Base-by-base conservation (phyloP, 2,888 invertebrate species). In the Luffia ferchaultella region DNA sequence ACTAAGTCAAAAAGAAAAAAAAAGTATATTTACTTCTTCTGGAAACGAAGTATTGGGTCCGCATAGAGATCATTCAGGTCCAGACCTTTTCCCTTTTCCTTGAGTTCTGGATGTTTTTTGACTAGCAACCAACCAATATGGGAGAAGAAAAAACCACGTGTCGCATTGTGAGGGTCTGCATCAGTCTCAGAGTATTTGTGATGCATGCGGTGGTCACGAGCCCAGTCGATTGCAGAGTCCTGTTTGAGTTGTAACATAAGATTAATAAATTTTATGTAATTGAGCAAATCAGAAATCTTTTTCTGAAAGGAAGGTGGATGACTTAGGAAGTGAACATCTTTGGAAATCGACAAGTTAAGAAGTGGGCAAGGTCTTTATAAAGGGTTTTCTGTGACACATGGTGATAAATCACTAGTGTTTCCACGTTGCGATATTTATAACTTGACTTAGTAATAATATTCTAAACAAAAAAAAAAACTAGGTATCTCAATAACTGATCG, bases 51-150 rank as follows among this genome's bases (percentile, higher is more conserved):
- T 42, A 97, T 85, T 5, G 91, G 92, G 70, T 97, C 97, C 20
- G 79, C 79, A 60, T 86, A 85, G 44, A 98, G 86, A 70, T 98
- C 97, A 45, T 89, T 90, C 63, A 96, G 64, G 68, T 97, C 96
- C 49, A 97, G 88, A 44, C 89, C 88, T 63, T 92, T 90, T 53
- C 97, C 97, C 67, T 95, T 96, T 48, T 86, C 87, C 62, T 89
- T 93, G 53, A 98, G 95, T 61, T 95, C 92, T 0, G 95, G 94
- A 68, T 97, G 97, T 72, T 97, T 97, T 59, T 89, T 89, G 67
- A 92, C 91, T 52, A 97, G 72, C 53, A 98, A 82, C 98, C 98
- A 98, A 52, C 98, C 98, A 51, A 97, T 86, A 73, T 98, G 98
- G 1, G 97, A 88, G 77, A 97, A 98, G 87, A 97, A 97, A 85